phyloP scores from a whole-genome alignment of 1,140 invertebrate species.

The Euwallacea similis region DNA sequence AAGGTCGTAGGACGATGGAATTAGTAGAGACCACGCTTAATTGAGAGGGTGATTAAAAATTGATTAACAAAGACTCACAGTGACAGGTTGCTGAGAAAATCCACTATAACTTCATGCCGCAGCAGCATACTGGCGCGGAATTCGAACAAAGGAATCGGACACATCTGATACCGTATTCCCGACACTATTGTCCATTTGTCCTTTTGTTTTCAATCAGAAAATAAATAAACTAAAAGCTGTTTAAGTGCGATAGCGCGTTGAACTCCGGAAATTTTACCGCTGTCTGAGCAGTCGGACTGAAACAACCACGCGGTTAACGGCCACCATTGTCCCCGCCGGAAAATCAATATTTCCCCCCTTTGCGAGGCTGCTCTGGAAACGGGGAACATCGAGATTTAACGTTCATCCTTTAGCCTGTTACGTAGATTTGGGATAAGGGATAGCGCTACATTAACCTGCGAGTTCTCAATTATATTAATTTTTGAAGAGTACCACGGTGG shows the following conservation, averaged over 20 bases:
- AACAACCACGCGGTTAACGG: slow-evolving; percentile 16
- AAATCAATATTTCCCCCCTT: slow-evolving; percentile 10
- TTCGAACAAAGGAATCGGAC: neutral
- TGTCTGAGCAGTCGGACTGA: neutral
- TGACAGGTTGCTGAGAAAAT: neutral
- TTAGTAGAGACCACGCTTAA: too few relatives aligned
- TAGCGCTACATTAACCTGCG: too few relatives aligned
- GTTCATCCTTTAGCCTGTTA: too few relatives aligned
- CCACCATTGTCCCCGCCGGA: slow-evolving; percentile 9
- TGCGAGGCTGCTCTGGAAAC: neutral
- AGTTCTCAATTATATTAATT: too few relatives aligned
- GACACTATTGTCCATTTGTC: slow-evolving; percentile 5
- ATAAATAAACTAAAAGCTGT: slow-evolving; percentile 1
- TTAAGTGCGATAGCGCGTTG: slow-evolving; percentile 6
- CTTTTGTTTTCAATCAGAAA: slow-evolving; percentile 9
- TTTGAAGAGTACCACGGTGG: too few relatives aligned
- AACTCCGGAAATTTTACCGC: slow-evolving; percentile 6
- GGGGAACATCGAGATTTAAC: too few relatives aligned
- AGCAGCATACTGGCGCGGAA: neutral
- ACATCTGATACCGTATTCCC: slow-evolving; percentile 1
- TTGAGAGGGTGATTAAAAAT: too few relatives aligned
- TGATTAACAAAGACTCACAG: neutral
- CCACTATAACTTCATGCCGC: neutral
- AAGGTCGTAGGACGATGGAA: too few relatives aligned
- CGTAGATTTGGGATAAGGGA: too few relatives aligned